Evolutionary conservation across 1,140 invertebrate species (phyloP).

Genomic region (Monomorium pharaonis): DNA sequence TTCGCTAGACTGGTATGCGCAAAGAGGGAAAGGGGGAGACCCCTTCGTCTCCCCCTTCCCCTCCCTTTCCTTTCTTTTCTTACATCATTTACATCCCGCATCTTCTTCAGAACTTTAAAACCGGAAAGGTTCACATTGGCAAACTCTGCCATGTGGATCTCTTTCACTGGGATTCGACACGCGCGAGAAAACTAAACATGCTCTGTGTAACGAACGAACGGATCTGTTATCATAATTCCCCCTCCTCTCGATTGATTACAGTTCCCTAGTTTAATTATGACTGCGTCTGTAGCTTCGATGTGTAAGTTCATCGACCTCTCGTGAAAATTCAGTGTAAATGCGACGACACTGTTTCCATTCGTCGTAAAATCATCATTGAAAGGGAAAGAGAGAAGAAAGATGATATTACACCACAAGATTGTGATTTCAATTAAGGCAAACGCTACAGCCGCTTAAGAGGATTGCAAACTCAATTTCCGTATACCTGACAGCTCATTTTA

Average conservation of each 20-base stretch:
- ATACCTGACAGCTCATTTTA: background rate
- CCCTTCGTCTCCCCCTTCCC: background rate
- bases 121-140: background rate
- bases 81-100: background rate
- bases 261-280: background rate
- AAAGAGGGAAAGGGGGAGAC: background rate
- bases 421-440: background rate
- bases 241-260: background rate
- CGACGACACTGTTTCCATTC: background rate
- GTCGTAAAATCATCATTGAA: background rate
- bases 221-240: too few species aligned
- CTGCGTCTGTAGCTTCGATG: background rate
- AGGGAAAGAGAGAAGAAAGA: too few species aligned
- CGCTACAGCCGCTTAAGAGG: background rate
- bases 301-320: background rate
- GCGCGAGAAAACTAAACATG: background rate
- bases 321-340: background rate
- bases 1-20: constrained; percentile 3
- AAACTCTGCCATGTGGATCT: background rate
- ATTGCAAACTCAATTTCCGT: background rate
- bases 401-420: too few species aligned
- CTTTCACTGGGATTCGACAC: background rate
- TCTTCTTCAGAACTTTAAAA: background rate
- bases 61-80: background rate
- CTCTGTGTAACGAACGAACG: background rate